Evolutionary conservation across 2,113 vertebrate species (phyloP), one percentile per base, ranked within the genome.

Genomic region (Pithys albifrons): DNA sequence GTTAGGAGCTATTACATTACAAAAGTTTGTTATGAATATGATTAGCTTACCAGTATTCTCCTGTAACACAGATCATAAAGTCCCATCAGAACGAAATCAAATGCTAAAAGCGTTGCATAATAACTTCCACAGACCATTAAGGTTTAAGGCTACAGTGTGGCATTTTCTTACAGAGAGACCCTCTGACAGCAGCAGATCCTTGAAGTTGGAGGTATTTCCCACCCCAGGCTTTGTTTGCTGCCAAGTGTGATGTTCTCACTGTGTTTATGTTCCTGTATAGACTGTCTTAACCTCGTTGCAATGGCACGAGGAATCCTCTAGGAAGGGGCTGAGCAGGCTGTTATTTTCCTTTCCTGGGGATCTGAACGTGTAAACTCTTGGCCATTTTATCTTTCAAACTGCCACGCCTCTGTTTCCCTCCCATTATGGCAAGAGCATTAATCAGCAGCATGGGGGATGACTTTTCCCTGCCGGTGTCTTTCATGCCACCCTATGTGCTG

Each of bases 41-140:
- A 96, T 93, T 93, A 89, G 75, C 88, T 94, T 95, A 94, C 28
- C 95, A 97, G 94, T 17, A 39, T 82, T 84, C 69, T 66, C 88
- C 96, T 95, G 95, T 80, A 92, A 92, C 86, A 59, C 39, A 45
- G 70, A 96, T 97, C 93, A 94, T 58, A 73, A 92, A 94, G 84
- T 22, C 81, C 75, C 9, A 20, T 94, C 85, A 88, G 89, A 70
- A 73, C 22, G 71, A 88, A 95, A 89, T 1, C 35, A 5, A 91
- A 80, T 20, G 95, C 89, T 92, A 22, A 86, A 96, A 96, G 67
- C 39, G 8, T 72, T 5, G 4, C 89, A 37, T 94, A 95, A 96
- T 93, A 96, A 81, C 94, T 96, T 97, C 95, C 85, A 65, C 96
- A 96, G 95, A 57, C 91, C 76, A 64, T 96, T 92, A 91, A 91